Evolutionary conservation across 2,888 invertebrate genomes (phyloP), one percentile per base, ranked within the genome.

Genomic region (Allophyes oxyacanthae): DNA sequence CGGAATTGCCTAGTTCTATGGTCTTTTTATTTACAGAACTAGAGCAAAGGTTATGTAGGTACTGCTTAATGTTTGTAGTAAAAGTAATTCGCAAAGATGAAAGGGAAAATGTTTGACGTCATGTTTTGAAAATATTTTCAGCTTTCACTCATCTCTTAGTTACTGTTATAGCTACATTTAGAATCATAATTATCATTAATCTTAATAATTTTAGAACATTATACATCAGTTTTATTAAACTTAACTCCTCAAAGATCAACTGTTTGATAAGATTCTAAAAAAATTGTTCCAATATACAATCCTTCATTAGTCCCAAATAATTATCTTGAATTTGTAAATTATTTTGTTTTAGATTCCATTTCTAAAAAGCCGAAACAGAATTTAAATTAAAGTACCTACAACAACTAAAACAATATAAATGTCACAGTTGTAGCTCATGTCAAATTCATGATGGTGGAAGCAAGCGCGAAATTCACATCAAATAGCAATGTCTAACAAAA

Each of bases 391-490:
- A 9, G 38, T 20, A 8, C n/a, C n/a, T n/a, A n/a, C 53, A 53
- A 61, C 30, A 13, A 32, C 30, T 15, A 32, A 61, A 52, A 68
- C 51, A 48, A 52, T 55, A 48, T 55, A 61, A 64, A 68, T 49
- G 53, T 71, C 49, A 58, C 25, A 57, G 53, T 60, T 72, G 63
- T 63, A 75, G 75, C 85, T 87, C 86, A 87, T 87, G 82, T 75
- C 81, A 84, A 85, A 89, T 89, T 84, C 88, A 88, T 86, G 84
- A 81, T 72, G 60, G 68, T 56, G 45, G 53, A 38, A 25, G 37
- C 64, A 67, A 81, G 75, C 81, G 83, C 78, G 79, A 85, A 86
- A 84, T 85, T 79, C 76, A 57, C 77, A 66, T 79, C 77, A 78
- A 79, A 79, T 64, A 73, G 64, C 69, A 61, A 54, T 55, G 64